Evolutionary conservation across 2,888 invertebrate species (phyloP).

Genomic region (Eupithecia exiguata): DNA sequence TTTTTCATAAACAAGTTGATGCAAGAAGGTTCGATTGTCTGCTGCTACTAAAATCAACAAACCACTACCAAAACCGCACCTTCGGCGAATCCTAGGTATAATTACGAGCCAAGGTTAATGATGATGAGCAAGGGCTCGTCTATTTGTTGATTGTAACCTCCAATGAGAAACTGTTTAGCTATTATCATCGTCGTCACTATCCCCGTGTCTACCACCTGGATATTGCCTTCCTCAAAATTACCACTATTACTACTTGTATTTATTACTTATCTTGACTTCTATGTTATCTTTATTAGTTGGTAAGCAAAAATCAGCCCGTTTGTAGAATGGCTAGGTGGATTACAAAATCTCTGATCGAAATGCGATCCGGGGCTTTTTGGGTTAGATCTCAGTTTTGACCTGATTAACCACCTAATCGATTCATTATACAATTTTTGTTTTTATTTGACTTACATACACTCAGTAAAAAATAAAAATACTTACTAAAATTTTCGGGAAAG

Average conservation of each 20-base stretch:
- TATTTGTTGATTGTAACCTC: neutral
- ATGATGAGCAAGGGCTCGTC: conserved; percentile 8
- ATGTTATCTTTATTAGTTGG: neutral
- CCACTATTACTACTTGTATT: neutral
- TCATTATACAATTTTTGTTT: too few species aligned
- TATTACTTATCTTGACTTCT: neutral
- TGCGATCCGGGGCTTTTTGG: neutral
- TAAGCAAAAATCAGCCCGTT: neutral
- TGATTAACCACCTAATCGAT: neutral
- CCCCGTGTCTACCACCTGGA: neutral
- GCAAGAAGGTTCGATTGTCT: neutral
- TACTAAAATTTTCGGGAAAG: too few species aligned
- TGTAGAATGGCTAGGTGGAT: neutral
- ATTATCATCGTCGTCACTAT: neutral
- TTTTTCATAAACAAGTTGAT: neutral
- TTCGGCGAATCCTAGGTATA: neutral
- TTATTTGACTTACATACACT: too few species aligned
- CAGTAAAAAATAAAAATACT: too few species aligned
- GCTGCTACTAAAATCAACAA: neutral
- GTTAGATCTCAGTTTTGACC: neutral
- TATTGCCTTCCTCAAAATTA: neutral
- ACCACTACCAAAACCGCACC: neutral
- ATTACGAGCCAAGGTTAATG: neutral
- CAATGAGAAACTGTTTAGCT: neutral
- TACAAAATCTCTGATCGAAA: neutral